Evolutionary conservation across 1,140 invertebrate species (phyloP).

Genomic region (Venturia canescens): DNA sequence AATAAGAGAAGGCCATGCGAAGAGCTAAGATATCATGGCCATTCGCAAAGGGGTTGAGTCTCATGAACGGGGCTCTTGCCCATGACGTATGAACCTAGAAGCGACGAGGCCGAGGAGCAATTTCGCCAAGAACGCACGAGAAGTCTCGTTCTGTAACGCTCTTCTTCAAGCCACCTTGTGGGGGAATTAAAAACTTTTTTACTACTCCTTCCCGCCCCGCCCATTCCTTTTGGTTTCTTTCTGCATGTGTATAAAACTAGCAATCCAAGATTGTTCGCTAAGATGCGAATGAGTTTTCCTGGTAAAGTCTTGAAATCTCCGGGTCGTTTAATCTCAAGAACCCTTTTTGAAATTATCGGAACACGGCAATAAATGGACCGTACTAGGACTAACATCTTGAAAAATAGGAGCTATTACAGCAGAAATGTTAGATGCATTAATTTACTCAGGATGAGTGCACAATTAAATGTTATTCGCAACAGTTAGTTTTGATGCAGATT

Average conservation of each 20-base stretch:
- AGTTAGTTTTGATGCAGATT: no score
- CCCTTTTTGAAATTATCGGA: not conserved
- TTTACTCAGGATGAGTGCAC: no score
- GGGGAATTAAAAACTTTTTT: conserved; percentile 44
- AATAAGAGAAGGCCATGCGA: conserved; percentile 24
- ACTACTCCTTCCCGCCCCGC: not conserved
- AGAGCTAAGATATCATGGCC: conserved; percentile 1
- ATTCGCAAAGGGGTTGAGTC: conserved; percentile 18
- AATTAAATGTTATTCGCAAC: no score
- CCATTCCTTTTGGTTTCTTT: not conserved
- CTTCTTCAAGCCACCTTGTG: conserved; percentile 15
- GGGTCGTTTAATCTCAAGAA: not conserved
- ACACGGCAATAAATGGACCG: not conserved
- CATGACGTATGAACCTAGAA: conserved; percentile 40
- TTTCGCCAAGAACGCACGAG: conserved; percentile 36
- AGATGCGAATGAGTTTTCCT: conserved; percentile 37
- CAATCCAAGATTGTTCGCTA: conserved; percentile 21
- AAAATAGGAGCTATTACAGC: not conserved
- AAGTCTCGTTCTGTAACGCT: conserved; percentile 5
- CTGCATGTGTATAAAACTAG: not conserved
- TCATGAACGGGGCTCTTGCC: conserved; percentile 19
- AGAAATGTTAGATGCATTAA: no score
- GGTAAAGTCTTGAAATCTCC: conserved; percentile 5
- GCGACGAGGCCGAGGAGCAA: conserved; percentile 31
- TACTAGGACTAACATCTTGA: not conserved